Evolutionary conservation across 2,113 vertebrate genomes (phyloP).

Genomic region (Paralichthys olivaceus): DNA sequence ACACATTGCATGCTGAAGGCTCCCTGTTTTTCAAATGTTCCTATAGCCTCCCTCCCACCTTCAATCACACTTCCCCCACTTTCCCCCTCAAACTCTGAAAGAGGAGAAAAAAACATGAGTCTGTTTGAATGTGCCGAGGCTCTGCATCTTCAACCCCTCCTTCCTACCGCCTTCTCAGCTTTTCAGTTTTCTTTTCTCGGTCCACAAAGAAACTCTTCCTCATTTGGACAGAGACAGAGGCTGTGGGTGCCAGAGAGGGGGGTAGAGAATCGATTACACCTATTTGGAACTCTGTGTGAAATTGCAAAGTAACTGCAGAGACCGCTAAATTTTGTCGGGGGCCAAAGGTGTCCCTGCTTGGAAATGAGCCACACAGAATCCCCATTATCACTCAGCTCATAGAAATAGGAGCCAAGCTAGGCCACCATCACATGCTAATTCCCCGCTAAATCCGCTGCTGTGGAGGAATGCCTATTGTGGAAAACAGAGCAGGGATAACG

Average conservation of each 20-base stretch:
- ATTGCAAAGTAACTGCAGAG: constrained; percentile 74
- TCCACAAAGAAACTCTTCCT: constrained; percentile 60
- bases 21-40: constrained; percentile 36
- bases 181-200: constrained; percentile 8
- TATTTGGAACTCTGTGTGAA: constrained; percentile 63
- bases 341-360: constrained; percentile 70
- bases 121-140: constrained; percentile 18
- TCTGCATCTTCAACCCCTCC: constrained; percentile 40
- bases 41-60: constrained; percentile 21
- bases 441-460: constrained; percentile 60
- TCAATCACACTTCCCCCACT: constrained; percentile 22
- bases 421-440: constrained; percentile 69
- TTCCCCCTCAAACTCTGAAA: constrained; percentile 25
- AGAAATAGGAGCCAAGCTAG: constrained; percentile 54
- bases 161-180: constrained; percentile 18
- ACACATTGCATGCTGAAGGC: constrained; percentile 45
- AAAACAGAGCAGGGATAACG: constrained; percentile 37
- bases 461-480: constrained; percentile 66
- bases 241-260: constrained; percentile 54
- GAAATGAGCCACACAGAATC: constrained; percentile 71
- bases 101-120: constrained; percentile 17
- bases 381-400: constrained; percentile 61
- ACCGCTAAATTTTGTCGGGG: constrained; percentile 64
- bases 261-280: constrained; percentile 70
- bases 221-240: constrained; percentile 62